Evolutionary conservation across 1,140 invertebrate genomes (phyloP).

Genomic region (Ptiloglossa arizonensis): DNA sequence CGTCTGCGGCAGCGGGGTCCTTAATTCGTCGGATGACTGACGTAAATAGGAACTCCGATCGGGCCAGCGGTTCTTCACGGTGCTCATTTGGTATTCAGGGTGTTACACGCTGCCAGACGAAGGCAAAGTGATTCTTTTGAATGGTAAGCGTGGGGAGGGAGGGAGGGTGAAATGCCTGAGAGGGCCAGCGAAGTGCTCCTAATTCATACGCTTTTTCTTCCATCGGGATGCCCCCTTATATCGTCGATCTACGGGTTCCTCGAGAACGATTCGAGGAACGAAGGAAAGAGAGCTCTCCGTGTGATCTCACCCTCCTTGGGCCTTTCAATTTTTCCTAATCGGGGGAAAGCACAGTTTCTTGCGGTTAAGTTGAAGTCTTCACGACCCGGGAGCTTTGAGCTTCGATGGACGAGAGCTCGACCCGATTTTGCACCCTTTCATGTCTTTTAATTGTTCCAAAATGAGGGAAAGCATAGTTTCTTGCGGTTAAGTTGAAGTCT

Average conservation of each 20-base stretch:
- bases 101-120: constrained; percentile 66
- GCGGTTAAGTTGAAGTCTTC: no score
- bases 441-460: no score
- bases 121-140: constrained; percentile 72
- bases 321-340: no score
- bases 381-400: no score
- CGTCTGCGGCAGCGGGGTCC: constrained; percentile 40
- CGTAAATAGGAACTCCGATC: constrained; percentile 75
- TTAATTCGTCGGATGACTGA: constrained; percentile 75
- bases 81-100: constrained; percentile 72
- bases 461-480: no score
- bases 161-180: constrained; percentile 53
- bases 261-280: background rate
- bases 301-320: constrained; percentile 26
- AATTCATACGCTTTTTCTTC: constrained; percentile 62
- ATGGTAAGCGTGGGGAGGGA: constrained; percentile 51
- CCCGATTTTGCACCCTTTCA: no score
- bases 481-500: no score
- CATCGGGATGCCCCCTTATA: constrained; percentile 31
- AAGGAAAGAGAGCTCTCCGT: constrained; percentile 38
- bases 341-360: no score
- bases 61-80: constrained; percentile 71
- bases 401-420: no score
- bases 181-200: constrained; percentile 47
- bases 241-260: constrained; percentile 56